Evolutionary conservation across 1,140 invertebrate genomes (phyloP).

Genomic region (Aricia agestis): DNA sequence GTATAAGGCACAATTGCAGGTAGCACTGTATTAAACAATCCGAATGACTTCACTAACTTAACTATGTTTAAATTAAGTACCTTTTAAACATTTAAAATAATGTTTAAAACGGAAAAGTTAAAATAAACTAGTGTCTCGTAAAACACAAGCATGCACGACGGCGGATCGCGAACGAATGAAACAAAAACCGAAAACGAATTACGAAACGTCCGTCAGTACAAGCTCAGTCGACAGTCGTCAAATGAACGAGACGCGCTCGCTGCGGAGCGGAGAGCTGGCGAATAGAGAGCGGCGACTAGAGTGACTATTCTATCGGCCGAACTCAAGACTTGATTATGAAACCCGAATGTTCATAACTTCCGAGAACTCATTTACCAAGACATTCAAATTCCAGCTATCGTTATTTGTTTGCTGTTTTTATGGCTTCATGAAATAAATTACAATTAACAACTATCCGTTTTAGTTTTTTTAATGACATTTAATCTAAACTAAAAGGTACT

Average conservation of each 20-base stretch:
- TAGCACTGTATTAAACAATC: not conserved
- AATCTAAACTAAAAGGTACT: too few relatives aligned
- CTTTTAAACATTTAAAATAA: not conserved
- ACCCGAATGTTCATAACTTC: conserved; percentile 58
- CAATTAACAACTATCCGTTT: not conserved
- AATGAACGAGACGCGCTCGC: not conserved
- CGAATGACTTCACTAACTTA: not conserved
- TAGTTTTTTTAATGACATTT: not conserved
- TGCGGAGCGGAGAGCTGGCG: not conserved
- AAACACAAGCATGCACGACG: not conserved
- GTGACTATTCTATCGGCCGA: not conserved
- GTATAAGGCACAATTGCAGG: not conserved
- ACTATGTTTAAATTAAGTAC: not conserved
- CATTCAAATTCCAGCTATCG: not conserved
- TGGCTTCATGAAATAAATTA: not conserved
- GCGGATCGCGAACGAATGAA: conserved; percentile 9
- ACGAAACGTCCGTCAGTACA: too few relatives aligned
- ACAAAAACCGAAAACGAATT: not conserved
- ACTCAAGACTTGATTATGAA: conserved; percentile 26
- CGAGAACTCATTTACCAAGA: conserved; percentile 58
- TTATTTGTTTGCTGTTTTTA: not conserved
- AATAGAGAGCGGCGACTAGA: not conserved
- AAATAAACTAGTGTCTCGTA: not conserved
- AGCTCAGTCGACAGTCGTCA: too few relatives aligned
- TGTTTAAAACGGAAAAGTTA: not conserved